These are phyloP conservation scores for Acanthaster planci DNA, from an alignment of 35 echinoderm and acorn worm species.

Conservation along the genomic window DNA sequence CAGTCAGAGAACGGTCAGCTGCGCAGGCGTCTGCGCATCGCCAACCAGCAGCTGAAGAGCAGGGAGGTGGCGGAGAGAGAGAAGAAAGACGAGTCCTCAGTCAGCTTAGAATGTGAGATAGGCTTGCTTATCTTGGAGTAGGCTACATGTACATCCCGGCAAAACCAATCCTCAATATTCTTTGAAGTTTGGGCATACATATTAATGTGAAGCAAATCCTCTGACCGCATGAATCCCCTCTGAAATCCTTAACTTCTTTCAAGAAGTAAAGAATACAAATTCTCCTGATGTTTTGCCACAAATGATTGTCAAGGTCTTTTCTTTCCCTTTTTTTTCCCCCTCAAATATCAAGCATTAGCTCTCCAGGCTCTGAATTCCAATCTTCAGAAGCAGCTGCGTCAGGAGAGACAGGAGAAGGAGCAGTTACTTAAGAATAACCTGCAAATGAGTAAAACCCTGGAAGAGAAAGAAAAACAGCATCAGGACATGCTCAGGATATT, in stretches of 20 bases:
- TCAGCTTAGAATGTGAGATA: conserved; percentile 44
- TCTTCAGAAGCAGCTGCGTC: conserved; percentile 62
- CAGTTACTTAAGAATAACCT: background rate
- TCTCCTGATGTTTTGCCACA: too few species aligned
- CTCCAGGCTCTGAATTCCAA: conserved; percentile 61
- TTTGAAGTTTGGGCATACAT: too few species aligned
- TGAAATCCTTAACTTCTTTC: too few species aligned
- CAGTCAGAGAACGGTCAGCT: conserved; percentile 87
- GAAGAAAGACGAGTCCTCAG: conserved; percentile 33
- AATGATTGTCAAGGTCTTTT: too few species aligned
- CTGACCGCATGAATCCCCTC: too few species aligned
- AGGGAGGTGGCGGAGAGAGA: conserved; percentile 30
- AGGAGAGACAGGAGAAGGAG: conserved; percentile 32
- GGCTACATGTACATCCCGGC: background rate
- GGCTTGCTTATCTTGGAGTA: background rate
- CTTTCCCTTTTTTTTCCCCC: background rate
- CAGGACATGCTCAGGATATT: conserved; percentile 15
- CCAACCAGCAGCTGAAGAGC: conserved; percentile 76
- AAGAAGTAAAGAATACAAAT: too few species aligned
- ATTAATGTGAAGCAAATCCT: too few species aligned
- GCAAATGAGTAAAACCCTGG: conserved; percentile 21
- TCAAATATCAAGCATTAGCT: conserved; percentile 40
- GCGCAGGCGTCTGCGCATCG: conserved; percentile 73
- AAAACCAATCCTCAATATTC: too few species aligned
- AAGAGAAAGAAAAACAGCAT: conserved; percentile 29